phyloP scores from a whole-genome alignment of 2,797 vertebrate genomes.

The Eospalax fontanierii region DNA sequence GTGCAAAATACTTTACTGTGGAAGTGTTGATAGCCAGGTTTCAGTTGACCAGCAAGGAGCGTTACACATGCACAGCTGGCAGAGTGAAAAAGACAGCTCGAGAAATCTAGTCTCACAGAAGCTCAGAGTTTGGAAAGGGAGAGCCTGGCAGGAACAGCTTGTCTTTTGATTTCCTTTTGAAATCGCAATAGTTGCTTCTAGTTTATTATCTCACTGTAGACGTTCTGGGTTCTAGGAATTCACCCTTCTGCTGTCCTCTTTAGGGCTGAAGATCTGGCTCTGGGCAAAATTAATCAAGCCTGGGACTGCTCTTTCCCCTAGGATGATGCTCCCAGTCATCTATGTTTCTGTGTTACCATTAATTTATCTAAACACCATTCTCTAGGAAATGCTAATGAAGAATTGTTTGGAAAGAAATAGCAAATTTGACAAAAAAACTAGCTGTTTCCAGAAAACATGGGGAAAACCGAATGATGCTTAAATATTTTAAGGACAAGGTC shows the following conservation, averaged over 20 bases:
- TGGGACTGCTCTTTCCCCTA: neutral
- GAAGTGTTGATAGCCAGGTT: neutral
- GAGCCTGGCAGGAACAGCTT: neutral
- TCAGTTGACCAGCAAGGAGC: neutral
- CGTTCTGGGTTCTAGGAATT: neutral
- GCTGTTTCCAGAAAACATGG: constrained; percentile 45
- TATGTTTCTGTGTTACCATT: neutral
- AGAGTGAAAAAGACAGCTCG: neutral
- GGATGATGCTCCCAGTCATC: rapidly evolving
- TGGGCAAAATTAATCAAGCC: neutral
- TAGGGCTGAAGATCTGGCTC: neutral
- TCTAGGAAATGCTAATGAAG: constrained; percentile 18
- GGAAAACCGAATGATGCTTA: neutral
- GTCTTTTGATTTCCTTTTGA: neutral
- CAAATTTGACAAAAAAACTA: constrained; percentile 39
- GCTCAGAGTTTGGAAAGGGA: neutral
- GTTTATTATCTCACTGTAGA: neutral
- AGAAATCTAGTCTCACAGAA: neutral
- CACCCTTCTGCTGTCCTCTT: neutral
- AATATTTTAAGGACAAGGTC: neutral
- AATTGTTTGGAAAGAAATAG: constrained; percentile 53
- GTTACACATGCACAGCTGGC: neutral
- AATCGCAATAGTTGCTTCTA: neutral
- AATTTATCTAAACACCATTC: constrained; percentile 11
- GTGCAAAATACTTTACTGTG: neutral